Percentiles rank a stretch among this genome's conserved stretches.
These are phyloP conservation scores for Stenolophus ochropezus DNA, from an alignment of 2,888 invertebrate species.

Conservation along the genomic window DNA sequence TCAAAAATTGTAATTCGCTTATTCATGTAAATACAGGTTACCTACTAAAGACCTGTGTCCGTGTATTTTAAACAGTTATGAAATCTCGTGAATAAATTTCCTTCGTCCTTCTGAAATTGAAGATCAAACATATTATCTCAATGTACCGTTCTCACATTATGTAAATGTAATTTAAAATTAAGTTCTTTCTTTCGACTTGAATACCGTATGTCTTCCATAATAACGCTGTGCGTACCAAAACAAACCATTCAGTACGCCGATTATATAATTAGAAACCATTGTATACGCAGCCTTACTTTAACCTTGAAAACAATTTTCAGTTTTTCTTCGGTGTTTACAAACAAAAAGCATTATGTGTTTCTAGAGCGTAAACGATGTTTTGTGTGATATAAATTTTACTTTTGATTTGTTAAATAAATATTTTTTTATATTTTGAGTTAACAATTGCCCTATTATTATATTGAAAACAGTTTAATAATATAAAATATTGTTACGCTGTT, in stretches of 20 bases:
- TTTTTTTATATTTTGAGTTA: too few species aligned
- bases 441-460: too few species aligned
- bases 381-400: too few species aligned
- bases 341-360: constrained; percentile 37
- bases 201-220: neutral
- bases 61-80: neutral
- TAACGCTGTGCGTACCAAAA: constrained; percentile 21
- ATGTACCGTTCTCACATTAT: neutral
- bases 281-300: constrained; percentile 16
- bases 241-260: constrained; percentile 7
- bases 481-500: too few species aligned
- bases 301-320: constrained; percentile 24
- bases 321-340: constrained; percentile 36
- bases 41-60: neutral
- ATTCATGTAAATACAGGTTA: neutral
- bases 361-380: constrained; percentile 26
- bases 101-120: neutral
- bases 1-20: neutral
- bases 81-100: neutral
- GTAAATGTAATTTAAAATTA: neutral
- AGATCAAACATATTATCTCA: neutral
- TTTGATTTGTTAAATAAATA: too few species aligned
- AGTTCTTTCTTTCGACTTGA: constrained; percentile 10
- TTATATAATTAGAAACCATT: constrained; percentile 43
- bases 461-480: too few species aligned